phyloP scores from a whole-genome alignment of 2,888 invertebrate species.

The Pelosia muscerda region DNA sequence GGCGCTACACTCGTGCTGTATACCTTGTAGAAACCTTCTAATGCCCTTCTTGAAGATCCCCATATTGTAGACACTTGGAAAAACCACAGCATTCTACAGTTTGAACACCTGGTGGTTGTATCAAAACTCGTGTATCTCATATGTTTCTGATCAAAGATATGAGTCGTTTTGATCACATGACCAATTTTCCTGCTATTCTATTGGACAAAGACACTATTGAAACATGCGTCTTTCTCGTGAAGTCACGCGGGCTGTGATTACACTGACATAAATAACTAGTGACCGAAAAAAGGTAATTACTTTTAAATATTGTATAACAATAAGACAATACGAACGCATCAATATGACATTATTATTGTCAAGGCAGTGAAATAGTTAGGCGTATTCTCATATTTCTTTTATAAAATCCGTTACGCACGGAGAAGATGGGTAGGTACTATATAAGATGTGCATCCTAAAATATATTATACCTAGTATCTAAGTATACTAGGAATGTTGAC shows the following conservation, averaged over 20 bases:
- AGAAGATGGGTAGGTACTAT: not conserved
- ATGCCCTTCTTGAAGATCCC: too few relatives aligned
- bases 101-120: too few relatives aligned
- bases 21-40: too few relatives aligned
- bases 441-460: not conserved
- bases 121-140: too few relatives aligned
- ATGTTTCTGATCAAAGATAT: not conserved
- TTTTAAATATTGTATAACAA: conserved; percentile 21
- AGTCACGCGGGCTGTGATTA: not conserved
- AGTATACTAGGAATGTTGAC: too few relatives aligned
- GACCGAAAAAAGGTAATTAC: conserved; percentile 19
- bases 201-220: not conserved
- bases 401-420: not conserved
- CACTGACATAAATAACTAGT: conserved; percentile 12
- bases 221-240: too few relatives aligned
- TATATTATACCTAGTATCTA: too few relatives aligned
- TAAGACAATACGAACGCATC: conserved; percentile 15
- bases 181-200: not conserved
- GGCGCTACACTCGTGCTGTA: too few relatives aligned
- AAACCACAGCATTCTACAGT: too few relatives aligned
- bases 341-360: conserved; percentile 17
- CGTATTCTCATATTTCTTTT: conserved; percentile 27
- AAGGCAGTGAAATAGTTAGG: conserved; percentile 16
- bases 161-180: not conserved
- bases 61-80: too few relatives aligned